Conservation (phyloP, 2,888 invertebrate genomes). For the Omphaloscelis lunosa region DNA sequence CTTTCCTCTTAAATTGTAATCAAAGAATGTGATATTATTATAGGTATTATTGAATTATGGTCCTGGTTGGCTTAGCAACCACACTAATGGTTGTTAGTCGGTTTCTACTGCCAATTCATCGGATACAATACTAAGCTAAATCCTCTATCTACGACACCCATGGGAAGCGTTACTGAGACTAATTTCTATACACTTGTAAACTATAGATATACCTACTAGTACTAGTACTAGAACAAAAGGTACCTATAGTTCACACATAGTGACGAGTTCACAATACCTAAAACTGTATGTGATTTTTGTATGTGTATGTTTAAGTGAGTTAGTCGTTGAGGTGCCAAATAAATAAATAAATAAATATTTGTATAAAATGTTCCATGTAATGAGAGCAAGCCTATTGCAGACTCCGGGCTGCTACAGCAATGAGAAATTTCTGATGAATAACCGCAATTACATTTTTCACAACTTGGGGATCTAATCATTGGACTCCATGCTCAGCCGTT, state of each 20-base stretch:
- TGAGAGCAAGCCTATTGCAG: background rate
- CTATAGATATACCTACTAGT: constrained; percentile 1
- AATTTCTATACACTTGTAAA: constrained; percentile 23
- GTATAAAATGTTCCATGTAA: background rate
- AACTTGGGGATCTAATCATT: background rate
- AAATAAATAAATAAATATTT: too few relatives aligned
- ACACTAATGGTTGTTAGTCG: background rate
- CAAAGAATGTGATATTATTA: background rate
- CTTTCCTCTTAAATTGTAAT: background rate
- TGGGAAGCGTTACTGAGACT: constrained; percentile 43
- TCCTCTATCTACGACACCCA: constrained; percentile 30
- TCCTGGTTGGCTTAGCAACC: background rate
- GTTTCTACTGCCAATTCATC: constrained; percentile 4
- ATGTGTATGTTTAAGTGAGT: too few relatives aligned
- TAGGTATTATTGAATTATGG: background rate
- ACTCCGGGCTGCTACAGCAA: background rate
- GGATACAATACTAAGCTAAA: constrained; percentile 21
- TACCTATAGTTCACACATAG: background rate
- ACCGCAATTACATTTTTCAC: background rate
- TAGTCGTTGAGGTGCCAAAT: too few relatives aligned
- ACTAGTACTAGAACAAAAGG: background rate
- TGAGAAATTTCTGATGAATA: background rate
- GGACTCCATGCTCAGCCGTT: background rate
- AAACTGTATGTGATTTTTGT: too few relatives aligned
- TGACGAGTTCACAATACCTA: too few relatives aligned